phyloP scores from a whole-genome alignment of 2,888 invertebrate species.

The Lypha dubia region DNA sequence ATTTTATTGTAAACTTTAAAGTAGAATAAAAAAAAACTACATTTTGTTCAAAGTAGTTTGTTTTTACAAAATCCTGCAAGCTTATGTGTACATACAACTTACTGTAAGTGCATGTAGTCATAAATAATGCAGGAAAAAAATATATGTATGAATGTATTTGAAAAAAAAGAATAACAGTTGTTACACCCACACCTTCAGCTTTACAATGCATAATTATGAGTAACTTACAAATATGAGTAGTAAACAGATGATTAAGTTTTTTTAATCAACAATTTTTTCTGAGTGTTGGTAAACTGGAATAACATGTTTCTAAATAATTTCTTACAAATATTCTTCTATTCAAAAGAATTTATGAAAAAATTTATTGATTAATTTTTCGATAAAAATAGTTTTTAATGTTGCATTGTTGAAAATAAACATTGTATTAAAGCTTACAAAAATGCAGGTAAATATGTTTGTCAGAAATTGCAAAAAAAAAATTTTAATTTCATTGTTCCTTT shows the following conservation, averaged over 20 bases:
- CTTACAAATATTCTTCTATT: neutral
- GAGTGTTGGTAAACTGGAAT: neutral
- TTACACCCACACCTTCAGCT: neutral
- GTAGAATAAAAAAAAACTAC: neutral
- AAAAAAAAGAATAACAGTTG: conserved; percentile 1
- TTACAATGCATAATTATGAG: neutral
- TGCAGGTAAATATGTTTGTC: too few relatives aligned
- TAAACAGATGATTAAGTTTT: neutral
- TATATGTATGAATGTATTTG: too few relatives aligned
- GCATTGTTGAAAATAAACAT: too few relatives aligned
- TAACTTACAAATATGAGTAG: neutral
- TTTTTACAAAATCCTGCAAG: neutral
- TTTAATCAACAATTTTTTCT: conserved; percentile 6
- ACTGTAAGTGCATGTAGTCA: neutral
- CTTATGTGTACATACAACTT: conserved; percentile 7
- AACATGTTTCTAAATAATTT: too few relatives aligned
- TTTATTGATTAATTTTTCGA: conserved; percentile 18
- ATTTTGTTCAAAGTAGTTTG: conserved; percentile 18
- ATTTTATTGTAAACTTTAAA: conserved; percentile 5
- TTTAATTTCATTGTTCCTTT: too few relatives aligned
- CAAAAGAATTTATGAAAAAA: neutral
- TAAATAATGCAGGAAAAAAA: conserved; percentile 30
- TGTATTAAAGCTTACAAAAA: too few relatives aligned
- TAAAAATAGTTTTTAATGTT: too few relatives aligned
- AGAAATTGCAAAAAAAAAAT: too few relatives aligned